Evolutionary conservation across 2,797 vertebrate species (phyloP).

Genomic region (Eptatretus atami): DNA sequence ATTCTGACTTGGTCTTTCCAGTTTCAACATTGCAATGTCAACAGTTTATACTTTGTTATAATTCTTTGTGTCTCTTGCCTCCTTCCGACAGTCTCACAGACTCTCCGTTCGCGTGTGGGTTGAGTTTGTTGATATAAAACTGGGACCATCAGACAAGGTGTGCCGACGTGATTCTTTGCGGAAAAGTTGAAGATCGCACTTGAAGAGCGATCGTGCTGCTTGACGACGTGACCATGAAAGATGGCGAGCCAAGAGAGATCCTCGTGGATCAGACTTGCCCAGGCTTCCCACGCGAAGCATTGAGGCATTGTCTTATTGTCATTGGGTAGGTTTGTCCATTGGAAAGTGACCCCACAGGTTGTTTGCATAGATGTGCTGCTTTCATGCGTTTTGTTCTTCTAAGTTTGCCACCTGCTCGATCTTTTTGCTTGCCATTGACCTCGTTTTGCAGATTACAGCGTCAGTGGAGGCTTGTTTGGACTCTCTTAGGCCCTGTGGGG

Average conservation of each 20-base stretch:
- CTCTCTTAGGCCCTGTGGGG: constrained; percentile 49
- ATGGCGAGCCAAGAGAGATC: constrained; percentile 14
- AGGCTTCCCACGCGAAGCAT: constrained; percentile 29
- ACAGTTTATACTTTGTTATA: too few relatives aligned
- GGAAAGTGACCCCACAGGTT: too few relatives aligned
- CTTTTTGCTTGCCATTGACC: background rate
- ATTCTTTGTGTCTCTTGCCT: too few relatives aligned
- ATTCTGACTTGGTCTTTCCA: too few relatives aligned
- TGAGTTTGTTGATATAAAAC: too few relatives aligned
- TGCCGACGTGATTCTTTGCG: constrained; percentile 20
- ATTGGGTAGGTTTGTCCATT: constrained; percentile 25
- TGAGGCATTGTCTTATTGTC: constrained; percentile 36
- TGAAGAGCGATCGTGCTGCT: constrained; percentile 18
- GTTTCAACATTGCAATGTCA: too few relatives aligned
- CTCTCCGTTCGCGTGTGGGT: too few relatives aligned
- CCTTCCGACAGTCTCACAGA: too few relatives aligned
- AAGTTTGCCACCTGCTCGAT: too few relatives aligned
- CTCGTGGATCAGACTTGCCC: constrained; percentile 22
- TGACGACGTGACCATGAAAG: background rate
- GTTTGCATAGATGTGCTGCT: too few relatives aligned
- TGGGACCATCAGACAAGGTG: too few relatives aligned
- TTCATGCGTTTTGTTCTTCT: too few relatives aligned
- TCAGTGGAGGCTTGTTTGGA: constrained; percentile 53
- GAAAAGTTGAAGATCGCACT: constrained; percentile 49
- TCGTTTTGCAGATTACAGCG: constrained; percentile 18